Evolutionary conservation across 2,797 vertebrate genomes (phyloP).

Genomic region (Anguilla anguilla): DNA sequence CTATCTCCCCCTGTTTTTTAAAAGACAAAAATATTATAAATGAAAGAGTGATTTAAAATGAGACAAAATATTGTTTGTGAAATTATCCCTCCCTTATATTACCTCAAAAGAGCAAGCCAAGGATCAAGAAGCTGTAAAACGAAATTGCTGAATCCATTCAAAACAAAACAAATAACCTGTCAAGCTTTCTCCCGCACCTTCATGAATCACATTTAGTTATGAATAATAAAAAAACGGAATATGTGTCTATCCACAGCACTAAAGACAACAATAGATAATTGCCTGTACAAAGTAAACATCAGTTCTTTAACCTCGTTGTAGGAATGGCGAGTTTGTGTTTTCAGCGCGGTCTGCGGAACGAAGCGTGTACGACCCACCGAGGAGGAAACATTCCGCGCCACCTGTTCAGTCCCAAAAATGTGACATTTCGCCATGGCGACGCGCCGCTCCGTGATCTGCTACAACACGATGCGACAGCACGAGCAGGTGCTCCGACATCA

Average conservation of each 20-base stretch:
- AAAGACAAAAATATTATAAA: background rate
- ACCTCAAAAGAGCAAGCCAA: background rate
- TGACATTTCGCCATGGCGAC: background rate
- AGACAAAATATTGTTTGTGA: background rate
- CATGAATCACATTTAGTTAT: conserved; percentile 17
- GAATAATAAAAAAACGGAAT: background rate
- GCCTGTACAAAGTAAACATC: background rate
- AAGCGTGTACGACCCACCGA: background rate
- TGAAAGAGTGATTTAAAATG: background rate
- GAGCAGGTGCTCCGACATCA: conserved; percentile 45
- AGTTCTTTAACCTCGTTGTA: background rate
- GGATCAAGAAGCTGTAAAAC: background rate
- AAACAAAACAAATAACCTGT: conserved; percentile 7
- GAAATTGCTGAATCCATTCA: conserved; percentile 11
- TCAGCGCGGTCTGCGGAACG: background rate
- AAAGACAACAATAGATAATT: background rate
- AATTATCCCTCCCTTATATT: background rate
- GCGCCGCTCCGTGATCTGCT: background rate
- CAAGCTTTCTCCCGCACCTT: background rate
- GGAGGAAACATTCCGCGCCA: background rate
- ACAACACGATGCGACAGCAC: conserved; percentile 36
- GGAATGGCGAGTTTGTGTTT: background rate
- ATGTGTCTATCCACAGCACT: background rate
- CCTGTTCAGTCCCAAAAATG: background rate
- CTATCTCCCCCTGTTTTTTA: background rate